Evolutionary conservation across 2,797 vertebrate species (phyloP).

Genomic region (Micropoecilia bifurca): DNA sequence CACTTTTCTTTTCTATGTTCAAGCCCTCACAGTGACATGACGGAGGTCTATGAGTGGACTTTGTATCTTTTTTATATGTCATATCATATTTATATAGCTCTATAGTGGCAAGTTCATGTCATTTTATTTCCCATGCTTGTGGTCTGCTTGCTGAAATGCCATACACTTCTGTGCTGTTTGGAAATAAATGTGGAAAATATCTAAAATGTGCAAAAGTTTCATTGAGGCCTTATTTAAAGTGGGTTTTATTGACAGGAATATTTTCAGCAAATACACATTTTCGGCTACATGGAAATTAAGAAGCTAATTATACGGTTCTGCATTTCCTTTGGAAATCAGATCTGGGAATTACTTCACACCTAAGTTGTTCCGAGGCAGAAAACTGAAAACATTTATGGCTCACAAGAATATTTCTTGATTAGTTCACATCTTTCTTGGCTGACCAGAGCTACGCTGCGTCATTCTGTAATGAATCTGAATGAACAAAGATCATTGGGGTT

Average conservation of each 20-base stretch:
- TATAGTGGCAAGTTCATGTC: constrained; percentile 77
- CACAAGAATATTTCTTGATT: neutral
- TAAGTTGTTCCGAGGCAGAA: neutral
- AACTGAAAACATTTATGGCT: neutral
- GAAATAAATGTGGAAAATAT: constrained; percentile 82
- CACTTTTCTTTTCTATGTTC: constrained; percentile 75
- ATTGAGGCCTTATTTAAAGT: neutral
- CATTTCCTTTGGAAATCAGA: neutral
- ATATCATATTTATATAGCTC: constrained; percentile 83
- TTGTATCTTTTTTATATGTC: constrained; percentile 81
- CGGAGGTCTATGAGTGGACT: constrained; percentile 62
- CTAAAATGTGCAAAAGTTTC: constrained; percentile 11
- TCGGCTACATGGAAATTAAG: neutral
- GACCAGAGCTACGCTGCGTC: neutral
- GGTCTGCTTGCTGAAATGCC: constrained; percentile 85
- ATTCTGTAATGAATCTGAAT: neutral
- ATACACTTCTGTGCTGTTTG: constrained; percentile 84
- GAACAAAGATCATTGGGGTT: neutral
- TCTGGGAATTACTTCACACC: neutral
- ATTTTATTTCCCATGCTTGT: constrained; percentile 80
- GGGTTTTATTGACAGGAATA: neutral
- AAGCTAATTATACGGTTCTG: neutral
- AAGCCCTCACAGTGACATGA: constrained; percentile 55
- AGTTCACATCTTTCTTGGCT: neutral
- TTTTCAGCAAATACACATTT: neutral